A percentile compares a stretch with the other conserved stretches of the same genome.
Evolutionary conservation across 2,888 invertebrate genomes (phyloP).

Genomic region (Theodoxus fluviatilis): DNA sequence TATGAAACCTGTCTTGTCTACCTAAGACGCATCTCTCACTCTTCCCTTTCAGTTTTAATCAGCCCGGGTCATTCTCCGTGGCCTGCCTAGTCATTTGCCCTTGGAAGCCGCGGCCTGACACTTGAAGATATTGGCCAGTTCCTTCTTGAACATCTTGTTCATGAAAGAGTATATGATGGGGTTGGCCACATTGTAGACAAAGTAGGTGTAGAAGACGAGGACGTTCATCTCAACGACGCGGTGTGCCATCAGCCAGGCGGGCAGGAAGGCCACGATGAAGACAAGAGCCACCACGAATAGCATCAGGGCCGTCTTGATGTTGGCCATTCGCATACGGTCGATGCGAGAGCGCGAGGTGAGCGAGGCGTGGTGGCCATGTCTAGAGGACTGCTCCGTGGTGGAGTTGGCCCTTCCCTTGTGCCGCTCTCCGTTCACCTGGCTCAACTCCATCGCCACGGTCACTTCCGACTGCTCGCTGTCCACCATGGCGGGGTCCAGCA

Average conservation of each 20-base stretch:
- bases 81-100: too few relatives aligned
- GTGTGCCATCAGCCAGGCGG: constrained; percentile 62
- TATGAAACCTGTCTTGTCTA: too few relatives aligned
- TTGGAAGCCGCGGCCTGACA: too few relatives aligned
- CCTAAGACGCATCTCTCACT: too few relatives aligned
- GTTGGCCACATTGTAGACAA: constrained; percentile 64
- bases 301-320: constrained; percentile 64
- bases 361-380: constrained; percentile 24
- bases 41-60: too few relatives aligned
- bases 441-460: constrained; percentile 35
- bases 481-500: constrained; percentile 32
- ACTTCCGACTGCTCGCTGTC: constrained; percentile 35
- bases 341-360: constrained; percentile 30
- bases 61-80: too few relatives aligned
- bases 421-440: constrained; percentile 34
- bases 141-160: constrained; percentile 59
- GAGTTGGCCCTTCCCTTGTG: constrained; percentile 20
- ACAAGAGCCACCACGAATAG: constrained; percentile 63
- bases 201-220: constrained; percentile 62
- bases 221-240: constrained; percentile 46
- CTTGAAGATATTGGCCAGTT: constrained; percentile 42
- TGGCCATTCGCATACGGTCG: constrained; percentile 45
- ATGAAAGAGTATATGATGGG: constrained; percentile 65
- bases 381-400: constrained; percentile 6
- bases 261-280: constrained; percentile 62